Conservation (phyloP, 2,888 invertebrate species). For the Microctonus hyperodae region DNA sequence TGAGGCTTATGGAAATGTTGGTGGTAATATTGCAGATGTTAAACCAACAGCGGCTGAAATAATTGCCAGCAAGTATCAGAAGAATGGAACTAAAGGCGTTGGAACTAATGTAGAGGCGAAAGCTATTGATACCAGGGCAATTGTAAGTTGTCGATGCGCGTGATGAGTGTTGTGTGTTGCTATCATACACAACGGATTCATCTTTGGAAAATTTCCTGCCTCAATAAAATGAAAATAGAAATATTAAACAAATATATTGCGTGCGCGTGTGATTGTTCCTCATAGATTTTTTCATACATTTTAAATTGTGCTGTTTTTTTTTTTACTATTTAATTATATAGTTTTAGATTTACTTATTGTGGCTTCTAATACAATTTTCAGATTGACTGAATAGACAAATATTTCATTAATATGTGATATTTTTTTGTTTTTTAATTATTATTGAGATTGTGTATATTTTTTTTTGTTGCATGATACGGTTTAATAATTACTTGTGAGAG, state of each 20-base stretch:
- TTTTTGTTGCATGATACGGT: constrained; percentile 9
- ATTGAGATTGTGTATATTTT: not conserved
- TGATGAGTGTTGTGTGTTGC: constrained; percentile 10
- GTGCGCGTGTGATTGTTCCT: constrained; percentile 17
- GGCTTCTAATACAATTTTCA: not conserved
- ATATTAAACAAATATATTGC: constrained; percentile 1
- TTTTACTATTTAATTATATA: not conserved
- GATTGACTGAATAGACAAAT: not conserved
- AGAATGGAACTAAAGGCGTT: constrained; percentile 31
- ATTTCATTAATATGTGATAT: not conserved
- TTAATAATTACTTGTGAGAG: constrained; percentile 3
- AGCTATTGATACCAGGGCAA: constrained; percentile 36
- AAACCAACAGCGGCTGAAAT: constrained; percentile 51
- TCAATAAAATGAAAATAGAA: constrained; percentile 6
- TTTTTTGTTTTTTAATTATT: not conserved
- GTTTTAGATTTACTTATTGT: not conserved
- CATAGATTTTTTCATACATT: not conserved
- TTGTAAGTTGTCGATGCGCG: constrained; percentile 47
- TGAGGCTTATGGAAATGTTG: constrained; percentile 71
- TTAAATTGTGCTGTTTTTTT: not conserved
- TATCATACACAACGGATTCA: not conserved
- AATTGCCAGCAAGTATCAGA: constrained; percentile 61
- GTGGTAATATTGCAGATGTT: constrained; percentile 60
- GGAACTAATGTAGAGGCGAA: constrained; percentile 21
- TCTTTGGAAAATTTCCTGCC: not conserved